Conservation (phyloP, 2,888 invertebrate genomes). For the Thera obeliscata region DNA sequence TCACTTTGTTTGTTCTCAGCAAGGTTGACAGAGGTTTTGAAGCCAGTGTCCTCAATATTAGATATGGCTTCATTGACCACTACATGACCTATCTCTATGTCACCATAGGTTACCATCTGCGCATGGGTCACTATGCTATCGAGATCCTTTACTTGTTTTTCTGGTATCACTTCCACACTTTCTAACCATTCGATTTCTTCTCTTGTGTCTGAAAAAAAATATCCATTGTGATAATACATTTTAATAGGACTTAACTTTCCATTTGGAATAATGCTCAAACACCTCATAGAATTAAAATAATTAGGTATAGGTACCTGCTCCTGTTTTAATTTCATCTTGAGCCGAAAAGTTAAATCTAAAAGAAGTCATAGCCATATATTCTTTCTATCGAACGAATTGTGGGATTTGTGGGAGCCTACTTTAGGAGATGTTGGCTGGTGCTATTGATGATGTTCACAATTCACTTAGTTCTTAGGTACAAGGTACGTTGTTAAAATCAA, state of each 20-base stretch:
- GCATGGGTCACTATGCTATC: conserved; percentile 63
- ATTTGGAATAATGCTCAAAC: neutral
- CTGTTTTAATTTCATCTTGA: conserved; percentile 35
- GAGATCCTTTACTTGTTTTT: conserved; percentile 57
- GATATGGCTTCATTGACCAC: conserved; percentile 65
- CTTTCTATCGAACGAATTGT: neutral
- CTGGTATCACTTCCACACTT: conserved; percentile 64
- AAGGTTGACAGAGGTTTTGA: conserved; percentile 69
- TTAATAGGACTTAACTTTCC: neutral
- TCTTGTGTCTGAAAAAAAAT: conserved; percentile 17
- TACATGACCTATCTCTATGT: conserved; percentile 79
- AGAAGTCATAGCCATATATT: conserved; percentile 42
- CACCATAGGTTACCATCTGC: conserved; percentile 72
- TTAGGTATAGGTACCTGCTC: conserved; percentile 37
- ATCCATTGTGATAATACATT: neutral
- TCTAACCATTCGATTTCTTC: conserved; percentile 60
- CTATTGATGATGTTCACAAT: too few relatives aligned
- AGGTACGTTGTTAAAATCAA: too few relatives aligned
- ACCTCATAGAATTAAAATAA: neutral
- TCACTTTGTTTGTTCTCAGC: conserved; percentile 89
- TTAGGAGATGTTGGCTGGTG: too few relatives aligned
- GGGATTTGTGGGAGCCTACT: too few relatives aligned
- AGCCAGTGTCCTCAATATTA: conserved; percentile 56
- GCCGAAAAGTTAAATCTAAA: conserved; percentile 70
- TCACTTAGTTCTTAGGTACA: too few relatives aligned